phyloP scores from a whole-genome alignment of 64 coral and sea anemone genomes.

The Anthopleura sola region DNA sequence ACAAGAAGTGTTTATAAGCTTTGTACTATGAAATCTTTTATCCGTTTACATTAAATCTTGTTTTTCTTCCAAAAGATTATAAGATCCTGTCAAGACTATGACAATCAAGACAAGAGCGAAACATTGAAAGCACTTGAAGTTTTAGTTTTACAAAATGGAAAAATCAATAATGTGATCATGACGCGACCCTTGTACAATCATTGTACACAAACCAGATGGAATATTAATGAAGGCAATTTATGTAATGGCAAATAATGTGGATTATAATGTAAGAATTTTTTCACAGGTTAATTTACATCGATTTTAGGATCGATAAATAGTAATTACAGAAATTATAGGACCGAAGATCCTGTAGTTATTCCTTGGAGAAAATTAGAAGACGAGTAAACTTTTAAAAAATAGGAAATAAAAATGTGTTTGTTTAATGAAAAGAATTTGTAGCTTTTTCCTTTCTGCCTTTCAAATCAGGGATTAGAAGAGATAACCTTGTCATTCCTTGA shows the following conservation, averaged over 20 bases:
- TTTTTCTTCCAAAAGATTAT: not conserved
- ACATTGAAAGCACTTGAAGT: not conserved
- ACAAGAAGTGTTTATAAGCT: not conserved
- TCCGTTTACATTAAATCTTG: not conserved
- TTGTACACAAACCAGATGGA: not conserved
- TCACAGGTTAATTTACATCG: not conserved
- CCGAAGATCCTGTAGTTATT: too few species aligned
- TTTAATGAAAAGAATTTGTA: too few species aligned
- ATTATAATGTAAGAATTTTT: not conserved
- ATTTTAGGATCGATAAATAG: not conserved
- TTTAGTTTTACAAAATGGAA: not conserved
- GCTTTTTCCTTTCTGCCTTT: too few species aligned
- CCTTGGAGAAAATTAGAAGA: too few species aligned
- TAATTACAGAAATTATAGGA: too few species aligned
- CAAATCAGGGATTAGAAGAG: not conserved
- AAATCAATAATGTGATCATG: constrained; percentile 6
- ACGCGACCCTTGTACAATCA: not conserved
- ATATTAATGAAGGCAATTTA: not conserved
- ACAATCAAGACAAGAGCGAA: not conserved
- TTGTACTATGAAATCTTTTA: not conserved
- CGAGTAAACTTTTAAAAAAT: too few species aligned
- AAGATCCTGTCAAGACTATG: not conserved
- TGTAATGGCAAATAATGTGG: not conserved
- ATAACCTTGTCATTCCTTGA: not conserved
- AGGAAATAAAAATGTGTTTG: too few species aligned